These are phyloP conservation scores for Oreotrochilus melanogaster DNA, from an alignment of 2,113 vertebrate genomes.

Conservation along the genomic window DNA sequence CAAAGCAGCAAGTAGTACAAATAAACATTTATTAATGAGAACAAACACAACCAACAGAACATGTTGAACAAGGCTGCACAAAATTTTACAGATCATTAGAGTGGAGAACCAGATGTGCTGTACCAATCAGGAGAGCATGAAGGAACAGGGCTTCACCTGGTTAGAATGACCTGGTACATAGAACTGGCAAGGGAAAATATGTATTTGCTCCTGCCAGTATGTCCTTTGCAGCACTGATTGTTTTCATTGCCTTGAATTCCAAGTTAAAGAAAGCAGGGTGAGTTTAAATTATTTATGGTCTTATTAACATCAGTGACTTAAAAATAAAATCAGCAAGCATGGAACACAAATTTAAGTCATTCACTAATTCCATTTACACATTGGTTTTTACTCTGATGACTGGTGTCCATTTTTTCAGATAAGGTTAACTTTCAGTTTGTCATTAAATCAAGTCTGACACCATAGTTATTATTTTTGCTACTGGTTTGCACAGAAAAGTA, in stretches of 20 bases:
- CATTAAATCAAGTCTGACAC: neutral
- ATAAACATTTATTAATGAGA: neutral
- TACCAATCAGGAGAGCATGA: neutral
- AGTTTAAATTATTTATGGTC: neutral
- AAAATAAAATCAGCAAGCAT: neutral
- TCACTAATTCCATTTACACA: neutral
- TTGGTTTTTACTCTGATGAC: neutral
- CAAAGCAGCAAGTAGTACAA: neutral
- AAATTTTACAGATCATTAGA: neutral
- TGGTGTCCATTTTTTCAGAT: neutral
- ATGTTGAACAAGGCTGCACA: neutral
- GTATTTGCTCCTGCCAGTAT: neutral
- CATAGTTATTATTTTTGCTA: neutral
- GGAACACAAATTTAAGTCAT: neutral
- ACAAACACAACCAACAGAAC: neutral
- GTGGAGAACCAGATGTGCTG: neutral
- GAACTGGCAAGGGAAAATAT: neutral
- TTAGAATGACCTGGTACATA: neutral
- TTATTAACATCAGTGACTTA: neutral
- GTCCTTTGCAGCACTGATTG: neutral
- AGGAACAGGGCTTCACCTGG: neutral
- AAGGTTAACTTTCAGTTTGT: neutral
- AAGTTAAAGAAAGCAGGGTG: neutral
- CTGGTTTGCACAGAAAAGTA: neutral
- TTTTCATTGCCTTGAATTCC: neutral